A percentile compares a stretch with the other conserved stretches of the same genome.
phyloP scores from a whole-genome alignment of 2,797 vertebrate species.

The Phrynocephalus guinanensis region DNA sequence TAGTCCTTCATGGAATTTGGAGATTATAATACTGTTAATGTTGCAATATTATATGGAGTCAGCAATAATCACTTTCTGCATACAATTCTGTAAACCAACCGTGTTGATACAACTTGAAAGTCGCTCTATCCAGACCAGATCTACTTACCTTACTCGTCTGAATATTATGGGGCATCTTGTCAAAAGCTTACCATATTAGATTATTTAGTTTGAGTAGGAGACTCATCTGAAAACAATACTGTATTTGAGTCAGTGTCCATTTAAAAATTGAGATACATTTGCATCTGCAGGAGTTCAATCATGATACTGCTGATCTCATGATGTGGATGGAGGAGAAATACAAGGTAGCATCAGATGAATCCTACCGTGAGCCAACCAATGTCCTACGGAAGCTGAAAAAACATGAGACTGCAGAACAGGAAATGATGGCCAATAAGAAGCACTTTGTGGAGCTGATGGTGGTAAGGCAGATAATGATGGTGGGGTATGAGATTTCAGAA shows the following conservation, averaged over 20 bases:
- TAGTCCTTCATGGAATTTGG: too few relatives aligned
- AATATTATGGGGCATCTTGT: too few relatives aligned
- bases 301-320: conserved; percentile 83
- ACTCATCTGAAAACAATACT: background rate
- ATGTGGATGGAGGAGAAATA: conserved; percentile 92
- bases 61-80: too few relatives aligned
- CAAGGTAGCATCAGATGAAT: conserved; percentile 83
- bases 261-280: conserved; percentile 10
- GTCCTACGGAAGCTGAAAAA: conserved; percentile 84
- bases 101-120: too few relatives aligned
- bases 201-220: background rate
- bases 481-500: background rate
- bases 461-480: conserved; percentile 70
- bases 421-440: conserved; percentile 85
- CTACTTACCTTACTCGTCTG: too few relatives aligned
- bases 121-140: too few relatives aligned
- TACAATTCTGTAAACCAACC: too few relatives aligned
- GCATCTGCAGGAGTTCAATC: conserved; percentile 84
- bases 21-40: too few relatives aligned
- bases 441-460: conserved; percentile 81
- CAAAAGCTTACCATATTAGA: too few relatives aligned
- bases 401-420: conserved; percentile 84
- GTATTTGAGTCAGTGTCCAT: background rate
- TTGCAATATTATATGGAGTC: too few relatives aligned
- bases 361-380: conserved; percentile 83